These are phyloP conservation scores for Nansenia antarctica DNA, from an alignment of 2,113 vertebrate genomes.

Conservation along the genomic window DNA sequence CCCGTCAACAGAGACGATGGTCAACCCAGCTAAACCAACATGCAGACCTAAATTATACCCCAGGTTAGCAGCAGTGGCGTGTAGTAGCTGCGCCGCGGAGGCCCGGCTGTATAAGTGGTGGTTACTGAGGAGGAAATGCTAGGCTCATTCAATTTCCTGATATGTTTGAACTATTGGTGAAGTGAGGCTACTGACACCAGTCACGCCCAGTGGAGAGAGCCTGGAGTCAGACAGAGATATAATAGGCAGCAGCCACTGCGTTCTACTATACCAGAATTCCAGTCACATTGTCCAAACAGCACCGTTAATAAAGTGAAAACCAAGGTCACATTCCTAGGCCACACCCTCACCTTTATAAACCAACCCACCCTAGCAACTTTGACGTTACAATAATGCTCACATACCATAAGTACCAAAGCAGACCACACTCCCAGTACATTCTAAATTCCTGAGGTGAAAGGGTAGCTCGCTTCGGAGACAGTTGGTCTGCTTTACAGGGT, in stretches of 20 bases:
- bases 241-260: too few relatives aligned
- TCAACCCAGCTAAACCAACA: constrained; percentile 55
- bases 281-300: too few relatives aligned
- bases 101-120: constrained; percentile 23
- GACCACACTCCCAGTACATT: background rate
- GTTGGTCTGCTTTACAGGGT: constrained; percentile 26
- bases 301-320: too few relatives aligned
- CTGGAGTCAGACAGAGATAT: too few relatives aligned
- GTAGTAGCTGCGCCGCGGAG: constrained; percentile 27
- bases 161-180: too few relatives aligned
- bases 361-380: too few relatives aligned
- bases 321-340: too few relatives aligned
- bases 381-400: too few relatives aligned
- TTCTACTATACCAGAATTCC: too few relatives aligned
- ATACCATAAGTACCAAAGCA: background rate
- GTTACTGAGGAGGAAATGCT: constrained; percentile 35
- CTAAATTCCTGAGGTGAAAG: constrained; percentile 13
- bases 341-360: too few relatives aligned
- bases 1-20: constrained; percentile 27
- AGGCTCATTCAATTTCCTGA: background rate
- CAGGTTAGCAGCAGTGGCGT: constrained; percentile 36
- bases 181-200: too few relatives aligned
- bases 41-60: constrained; percentile 59
- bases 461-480: constrained; percentile 13
- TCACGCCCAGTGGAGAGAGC: too few relatives aligned